Conservation (phyloP, 1,140 invertebrate genomes). For the Copidosoma floridanum region DNA sequence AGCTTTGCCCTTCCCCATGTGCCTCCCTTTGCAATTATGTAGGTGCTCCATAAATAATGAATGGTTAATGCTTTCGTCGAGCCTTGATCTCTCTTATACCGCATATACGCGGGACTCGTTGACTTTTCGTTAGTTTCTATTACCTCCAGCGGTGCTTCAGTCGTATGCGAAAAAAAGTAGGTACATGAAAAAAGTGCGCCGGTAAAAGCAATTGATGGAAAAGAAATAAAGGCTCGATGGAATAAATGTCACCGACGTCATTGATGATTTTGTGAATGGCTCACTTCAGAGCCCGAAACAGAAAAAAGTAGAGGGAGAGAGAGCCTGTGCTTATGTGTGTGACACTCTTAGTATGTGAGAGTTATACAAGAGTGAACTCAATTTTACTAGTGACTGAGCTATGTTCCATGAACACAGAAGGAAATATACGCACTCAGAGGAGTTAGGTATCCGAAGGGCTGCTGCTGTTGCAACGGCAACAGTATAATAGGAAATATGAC, state of each 20-base stretch:
- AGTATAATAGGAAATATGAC: neutral
- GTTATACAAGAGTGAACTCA: neutral
- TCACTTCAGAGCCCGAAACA: no score
- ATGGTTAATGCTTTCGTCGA: neutral
- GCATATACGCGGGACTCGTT: conserved; percentile 12
- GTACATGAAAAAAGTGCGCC: no score
- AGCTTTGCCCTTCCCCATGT: neutral
- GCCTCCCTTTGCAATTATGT: no score
- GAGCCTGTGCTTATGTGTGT: neutral
- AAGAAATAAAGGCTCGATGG: no score
- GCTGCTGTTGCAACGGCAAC: no score
- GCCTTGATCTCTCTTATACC: no score
- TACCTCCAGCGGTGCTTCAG: no score
- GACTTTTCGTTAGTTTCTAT: conserved; percentile 19
- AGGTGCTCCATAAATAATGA: neutral
- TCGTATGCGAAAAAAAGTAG: no score
- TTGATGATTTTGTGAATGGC: neutral
- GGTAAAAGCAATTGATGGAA: no score
- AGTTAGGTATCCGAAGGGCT: neutral
- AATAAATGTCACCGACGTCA: neutral
- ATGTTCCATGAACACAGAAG: neutral
- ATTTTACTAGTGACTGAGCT: neutral
- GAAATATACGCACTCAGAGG: neutral
- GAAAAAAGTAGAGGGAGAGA: no score
- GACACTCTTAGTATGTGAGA: neutral